Conservation (phyloP, 2,888 invertebrate species). For the Drosophila paranaensis region DNA sequence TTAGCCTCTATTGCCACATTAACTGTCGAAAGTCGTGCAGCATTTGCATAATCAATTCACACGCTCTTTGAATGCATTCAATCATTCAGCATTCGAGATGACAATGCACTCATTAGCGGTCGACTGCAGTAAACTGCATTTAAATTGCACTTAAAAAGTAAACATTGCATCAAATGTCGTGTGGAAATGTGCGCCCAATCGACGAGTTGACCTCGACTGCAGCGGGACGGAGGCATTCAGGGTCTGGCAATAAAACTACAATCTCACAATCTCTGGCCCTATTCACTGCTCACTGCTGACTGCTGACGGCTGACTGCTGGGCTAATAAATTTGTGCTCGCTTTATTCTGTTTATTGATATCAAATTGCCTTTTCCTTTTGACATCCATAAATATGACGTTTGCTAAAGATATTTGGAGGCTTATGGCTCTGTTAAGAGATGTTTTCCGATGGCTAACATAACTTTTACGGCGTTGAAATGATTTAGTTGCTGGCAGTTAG, state of each 20-base stretch:
- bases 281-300: neutral
- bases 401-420: neutral
- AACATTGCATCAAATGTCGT: conserved; percentile 24
- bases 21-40: conserved; percentile 31
- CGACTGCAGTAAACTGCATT: conserved; percentile 34
- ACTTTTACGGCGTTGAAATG: neutral
- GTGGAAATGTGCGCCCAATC: conserved; percentile 13
- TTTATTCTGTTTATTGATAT: neutral
- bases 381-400: conserved; percentile 1
- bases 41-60: conserved; percentile 72
- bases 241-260: conserved; percentile 6
- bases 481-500: neutral
- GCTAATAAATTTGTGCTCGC: neutral
- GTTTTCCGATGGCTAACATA: neutral
- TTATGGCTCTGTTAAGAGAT: neutral
- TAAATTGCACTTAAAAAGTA: conserved; percentile 39
- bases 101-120: conserved; percentile 73
- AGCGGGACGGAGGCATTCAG: neutral
- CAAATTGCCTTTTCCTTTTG: neutral
- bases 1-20: conserved; percentile 60
- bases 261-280: conserved; percentile 17
- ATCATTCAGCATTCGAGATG: conserved; percentile 36
- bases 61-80: conserved; percentile 61
- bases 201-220: conserved; percentile 23
- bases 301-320: neutral